These are phyloP conservation scores for Machaerirhynchus nigripectus DNA, from an alignment of 2,113 vertebrate genomes.

Conservation along the genomic window DNA sequence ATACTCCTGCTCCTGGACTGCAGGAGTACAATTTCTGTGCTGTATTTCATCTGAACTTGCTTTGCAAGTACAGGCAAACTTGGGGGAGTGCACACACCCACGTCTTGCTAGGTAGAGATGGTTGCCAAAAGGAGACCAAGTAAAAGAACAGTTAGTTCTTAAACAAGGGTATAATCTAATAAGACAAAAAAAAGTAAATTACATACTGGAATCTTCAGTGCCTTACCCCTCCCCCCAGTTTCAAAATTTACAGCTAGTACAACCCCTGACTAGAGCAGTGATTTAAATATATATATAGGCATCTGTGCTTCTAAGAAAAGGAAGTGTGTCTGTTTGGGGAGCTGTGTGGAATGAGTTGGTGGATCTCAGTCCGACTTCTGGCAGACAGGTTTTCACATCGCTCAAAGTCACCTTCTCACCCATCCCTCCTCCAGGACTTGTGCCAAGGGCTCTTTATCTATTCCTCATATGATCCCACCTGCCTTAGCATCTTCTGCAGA, in stretches of 20 bases:
- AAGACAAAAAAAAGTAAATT: slow-evolving; percentile 60
- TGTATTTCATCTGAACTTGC: slow-evolving; percentile 56
- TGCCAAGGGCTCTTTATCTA: background rate
- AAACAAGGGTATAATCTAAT: slow-evolving; percentile 69
- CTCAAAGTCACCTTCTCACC: background rate
- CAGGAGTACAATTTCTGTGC: slow-evolving; percentile 43
- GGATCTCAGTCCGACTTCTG: slow-evolving; percentile 48
- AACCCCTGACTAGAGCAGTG: slow-evolving; percentile 41
- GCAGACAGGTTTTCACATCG: slow-evolving; percentile 43
- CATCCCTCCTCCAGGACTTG: background rate
- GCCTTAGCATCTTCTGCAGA: background rate
- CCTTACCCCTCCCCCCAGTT: background rate
- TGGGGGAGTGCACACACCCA: slow-evolving; percentile 63
- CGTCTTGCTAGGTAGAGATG: slow-evolving; percentile 62
- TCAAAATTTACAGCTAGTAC: slow-evolving; percentile 40
- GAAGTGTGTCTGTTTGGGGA: slow-evolving; percentile 56
- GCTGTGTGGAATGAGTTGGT: slow-evolving; percentile 52
- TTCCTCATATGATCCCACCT: background rate
- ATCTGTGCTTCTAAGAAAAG: slow-evolving; percentile 63
- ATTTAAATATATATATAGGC: slow-evolving; percentile 58
- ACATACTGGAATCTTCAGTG: slow-evolving; percentile 42
- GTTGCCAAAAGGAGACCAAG: slow-evolving; percentile 65
- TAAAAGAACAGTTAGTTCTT: slow-evolving; percentile 70
- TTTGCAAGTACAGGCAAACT: slow-evolving; percentile 46
- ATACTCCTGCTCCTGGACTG: slow-evolving; percentile 63